phyloP scores from a whole-genome alignment of 2,113 vertebrate species.

The Hemicordylus capensis region DNA sequence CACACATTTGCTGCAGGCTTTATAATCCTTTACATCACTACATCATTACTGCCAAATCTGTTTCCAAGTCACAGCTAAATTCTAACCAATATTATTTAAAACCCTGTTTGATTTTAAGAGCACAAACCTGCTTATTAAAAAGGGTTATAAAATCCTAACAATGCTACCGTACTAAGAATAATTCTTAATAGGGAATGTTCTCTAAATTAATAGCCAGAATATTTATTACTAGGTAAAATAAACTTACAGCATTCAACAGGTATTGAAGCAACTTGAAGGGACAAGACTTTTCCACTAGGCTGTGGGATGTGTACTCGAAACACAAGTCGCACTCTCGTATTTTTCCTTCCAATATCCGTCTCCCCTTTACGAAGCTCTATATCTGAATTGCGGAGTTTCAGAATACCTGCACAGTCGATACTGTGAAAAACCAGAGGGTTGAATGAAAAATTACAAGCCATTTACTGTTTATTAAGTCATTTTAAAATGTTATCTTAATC shows the following conservation, averaged over 20 bases:
- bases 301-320: conserved; percentile 98
- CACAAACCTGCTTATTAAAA: too few relatives aligned
- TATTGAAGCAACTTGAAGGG: conserved; percentile 93
- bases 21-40: neutral
- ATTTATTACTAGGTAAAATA: neutral
- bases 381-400: conserved; percentile 98
- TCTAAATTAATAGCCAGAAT: neutral
- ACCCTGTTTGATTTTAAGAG: too few relatives aligned
- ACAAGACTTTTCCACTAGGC: conserved; percentile 92
- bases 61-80: neutral
- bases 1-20: neutral
- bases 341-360: conserved; percentile 98
- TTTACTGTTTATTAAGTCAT: conserved; percentile 21
- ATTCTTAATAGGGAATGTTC: neutral
- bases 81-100: neutral
- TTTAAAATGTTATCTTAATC: neutral
- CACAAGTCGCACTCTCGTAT: conserved; percentile 95
- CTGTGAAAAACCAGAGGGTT: conserved; percentile 68
- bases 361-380: conserved; percentile 98
- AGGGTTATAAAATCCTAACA: neutral
- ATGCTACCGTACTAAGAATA: neutral
- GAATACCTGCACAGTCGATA: conserved; percentile 97
- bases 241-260: conserved; percentile 98
- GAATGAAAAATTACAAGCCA: conserved; percentile 2
- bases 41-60: neutral